Evolutionary conservation across 2,797 vertebrate species (phyloP).

Genomic region (Chaenodraco wilsoni): DNA sequence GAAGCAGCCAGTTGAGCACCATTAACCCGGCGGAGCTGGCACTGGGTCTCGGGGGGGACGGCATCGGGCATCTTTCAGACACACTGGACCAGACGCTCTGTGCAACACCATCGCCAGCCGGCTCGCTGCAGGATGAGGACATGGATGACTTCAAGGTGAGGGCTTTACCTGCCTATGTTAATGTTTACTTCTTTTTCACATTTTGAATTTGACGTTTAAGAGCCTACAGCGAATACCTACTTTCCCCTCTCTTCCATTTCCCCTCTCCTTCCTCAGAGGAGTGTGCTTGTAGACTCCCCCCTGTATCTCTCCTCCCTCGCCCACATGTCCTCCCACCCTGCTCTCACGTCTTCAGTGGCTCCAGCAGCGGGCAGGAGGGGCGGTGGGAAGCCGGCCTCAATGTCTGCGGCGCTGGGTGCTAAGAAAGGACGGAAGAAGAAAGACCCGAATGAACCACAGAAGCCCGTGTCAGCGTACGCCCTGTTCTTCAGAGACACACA

Average conservation of each 20-base stretch:
- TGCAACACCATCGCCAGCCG: slow-evolving; percentile 87
- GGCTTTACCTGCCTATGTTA: too few species aligned
- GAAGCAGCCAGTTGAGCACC: slow-evolving; percentile 87
- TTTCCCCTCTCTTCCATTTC: neutral
- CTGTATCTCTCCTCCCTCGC: slow-evolving; percentile 76
- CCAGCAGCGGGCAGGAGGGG: slow-evolving; percentile 55
- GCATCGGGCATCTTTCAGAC: slow-evolving; percentile 82
- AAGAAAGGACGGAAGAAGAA: slow-evolving; percentile 89
- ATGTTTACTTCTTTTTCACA: neutral
- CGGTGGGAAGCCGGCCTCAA: slow-evolving; percentile 64
- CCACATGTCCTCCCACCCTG: slow-evolving; percentile 64
- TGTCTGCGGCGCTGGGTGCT: slow-evolving; percentile 32
- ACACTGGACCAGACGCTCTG: slow-evolving; percentile 87
- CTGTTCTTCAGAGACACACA: slow-evolving; percentile 95
- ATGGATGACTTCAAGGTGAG: slow-evolving; percentile 91
- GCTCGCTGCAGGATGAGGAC: slow-evolving; percentile 90
- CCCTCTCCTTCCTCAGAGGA: slow-evolving; percentile 68
- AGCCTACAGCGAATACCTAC: slow-evolving; percentile 22
- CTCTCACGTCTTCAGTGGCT: slow-evolving; percentile 42
- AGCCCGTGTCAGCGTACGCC: slow-evolving; percentile 93
- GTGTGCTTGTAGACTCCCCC: slow-evolving; percentile 82
- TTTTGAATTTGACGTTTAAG: neutral
- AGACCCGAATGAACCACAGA: slow-evolving; percentile 94
- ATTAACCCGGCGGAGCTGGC: slow-evolving; percentile 93
- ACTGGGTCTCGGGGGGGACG: slow-evolving; percentile 86